A percentile compares a stretch with the other conserved stretches of the same genome.
These are phyloP conservation scores for Platyrinchus mystaceus DNA, from an alignment of 2,797 vertebrate species.

Conservation along the genomic window DNA sequence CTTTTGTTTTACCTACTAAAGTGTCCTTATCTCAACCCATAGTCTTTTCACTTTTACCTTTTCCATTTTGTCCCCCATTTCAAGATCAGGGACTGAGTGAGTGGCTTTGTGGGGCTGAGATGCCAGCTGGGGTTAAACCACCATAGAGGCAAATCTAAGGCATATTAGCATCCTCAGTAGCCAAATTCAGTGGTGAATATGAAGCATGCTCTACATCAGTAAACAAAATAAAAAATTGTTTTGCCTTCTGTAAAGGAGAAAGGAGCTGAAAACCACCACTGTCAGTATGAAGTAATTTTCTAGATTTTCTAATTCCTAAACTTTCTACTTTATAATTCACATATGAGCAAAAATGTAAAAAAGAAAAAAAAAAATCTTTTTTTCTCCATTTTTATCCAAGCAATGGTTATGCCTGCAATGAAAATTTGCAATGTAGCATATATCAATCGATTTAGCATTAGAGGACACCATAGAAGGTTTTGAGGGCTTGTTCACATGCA, in stretches of 20 bases:
- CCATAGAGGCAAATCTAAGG: background rate
- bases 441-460: background rate
- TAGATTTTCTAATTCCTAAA: background rate
- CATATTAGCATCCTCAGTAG: background rate
- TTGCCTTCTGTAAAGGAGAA: background rate
- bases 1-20: background rate
- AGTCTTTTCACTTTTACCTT: background rate
- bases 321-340: background rate
- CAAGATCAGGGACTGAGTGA: rapidly evolving
- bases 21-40: background rate
- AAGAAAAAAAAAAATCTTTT: rapidly evolving
- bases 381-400: background rate
- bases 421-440: background rate
- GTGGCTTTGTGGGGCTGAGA: background rate
- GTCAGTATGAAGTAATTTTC: background rate
- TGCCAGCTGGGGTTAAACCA: background rate
- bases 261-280: background rate
- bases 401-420: background rate
- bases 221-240: background rate
- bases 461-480: background rate
- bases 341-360: background rate
- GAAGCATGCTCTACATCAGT: background rate
- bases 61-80: background rate
- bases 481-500: background rate
- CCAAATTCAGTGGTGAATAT: background rate